A percentile compares a stretch with the other conserved stretches of the same genome.
Conservation (phyloP, 2,888 invertebrate genomes). For the Tetragonisca angustula region DNA sequence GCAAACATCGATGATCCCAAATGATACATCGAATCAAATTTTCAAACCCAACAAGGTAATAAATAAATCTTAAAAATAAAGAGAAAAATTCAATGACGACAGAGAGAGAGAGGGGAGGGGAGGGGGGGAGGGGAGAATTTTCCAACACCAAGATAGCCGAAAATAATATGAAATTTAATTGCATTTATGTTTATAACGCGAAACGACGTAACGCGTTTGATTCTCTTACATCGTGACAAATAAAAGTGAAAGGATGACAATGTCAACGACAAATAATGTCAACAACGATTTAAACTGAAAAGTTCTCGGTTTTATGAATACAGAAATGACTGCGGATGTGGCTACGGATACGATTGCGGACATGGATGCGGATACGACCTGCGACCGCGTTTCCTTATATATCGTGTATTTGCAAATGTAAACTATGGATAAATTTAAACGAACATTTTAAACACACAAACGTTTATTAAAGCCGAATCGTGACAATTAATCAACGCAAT, state of each 20-base stretch:
- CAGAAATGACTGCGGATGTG: constrained; percentile 36
- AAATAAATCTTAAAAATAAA: too few relatives aligned
- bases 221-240: not conserved
- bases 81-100: not conserved
- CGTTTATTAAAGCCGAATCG: not conserved
- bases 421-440: not conserved
- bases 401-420: not conserved
- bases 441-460: not conserved
- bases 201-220: not conserved
- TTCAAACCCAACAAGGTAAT: too few relatives aligned
- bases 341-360: constrained; percentile 24
- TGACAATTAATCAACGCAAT: not conserved
- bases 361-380: constrained; percentile 15
- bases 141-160: not conserved
- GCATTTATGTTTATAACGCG: too few relatives aligned
- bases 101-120: not conserved
- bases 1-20: not conserved
- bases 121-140: not conserved
- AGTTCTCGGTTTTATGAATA: not conserved
- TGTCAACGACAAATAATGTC: not conserved
- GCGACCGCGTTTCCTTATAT: not conserved
- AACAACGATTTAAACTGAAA: not conserved
- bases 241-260: not conserved
- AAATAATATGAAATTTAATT: not conserved
- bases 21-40: too few relatives aligned